These are phyloP conservation scores for Leucosticte australis DNA, from an alignment of 2,113 vertebrate genomes.

Conservation along the genomic window DNA sequence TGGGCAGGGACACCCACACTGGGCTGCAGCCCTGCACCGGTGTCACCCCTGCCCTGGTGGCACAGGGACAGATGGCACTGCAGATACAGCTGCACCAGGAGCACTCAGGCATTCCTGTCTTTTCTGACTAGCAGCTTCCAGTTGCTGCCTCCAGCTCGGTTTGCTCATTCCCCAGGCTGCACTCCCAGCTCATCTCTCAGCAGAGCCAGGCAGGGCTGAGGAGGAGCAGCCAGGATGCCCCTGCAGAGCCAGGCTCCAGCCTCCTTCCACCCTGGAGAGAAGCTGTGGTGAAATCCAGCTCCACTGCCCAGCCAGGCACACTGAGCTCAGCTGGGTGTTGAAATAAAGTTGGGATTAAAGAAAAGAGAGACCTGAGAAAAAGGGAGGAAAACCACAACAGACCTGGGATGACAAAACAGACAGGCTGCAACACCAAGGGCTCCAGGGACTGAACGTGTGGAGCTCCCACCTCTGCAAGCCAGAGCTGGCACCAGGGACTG, in stretches of 20 bases:
- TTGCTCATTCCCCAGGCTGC: background rate
- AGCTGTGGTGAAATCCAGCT: background rate
- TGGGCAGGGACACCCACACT: accelerated
- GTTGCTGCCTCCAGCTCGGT: background rate
- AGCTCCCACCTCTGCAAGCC: background rate
- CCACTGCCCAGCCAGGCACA: background rate
- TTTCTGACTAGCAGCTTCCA: background rate
- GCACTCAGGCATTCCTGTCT: accelerated
- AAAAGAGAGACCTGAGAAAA: background rate
- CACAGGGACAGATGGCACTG: background rate
- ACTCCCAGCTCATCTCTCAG: background rate
- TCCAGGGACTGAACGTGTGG: accelerated
- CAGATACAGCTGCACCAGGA: background rate
- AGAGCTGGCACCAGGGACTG: accelerated
- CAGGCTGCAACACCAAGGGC: no score
- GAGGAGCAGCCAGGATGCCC: background rate
- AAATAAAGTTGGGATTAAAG: background rate
- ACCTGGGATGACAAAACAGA: background rate
- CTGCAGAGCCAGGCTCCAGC: background rate
- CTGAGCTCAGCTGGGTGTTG: background rate
- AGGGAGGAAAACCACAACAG: background rate
- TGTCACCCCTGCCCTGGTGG: background rate
- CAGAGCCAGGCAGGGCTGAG: background rate
- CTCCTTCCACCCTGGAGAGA: background rate
- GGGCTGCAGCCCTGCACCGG: background rate